phyloP scores from a whole-genome alignment of 2,113 vertebrate species.

The Indri indri region DNA sequence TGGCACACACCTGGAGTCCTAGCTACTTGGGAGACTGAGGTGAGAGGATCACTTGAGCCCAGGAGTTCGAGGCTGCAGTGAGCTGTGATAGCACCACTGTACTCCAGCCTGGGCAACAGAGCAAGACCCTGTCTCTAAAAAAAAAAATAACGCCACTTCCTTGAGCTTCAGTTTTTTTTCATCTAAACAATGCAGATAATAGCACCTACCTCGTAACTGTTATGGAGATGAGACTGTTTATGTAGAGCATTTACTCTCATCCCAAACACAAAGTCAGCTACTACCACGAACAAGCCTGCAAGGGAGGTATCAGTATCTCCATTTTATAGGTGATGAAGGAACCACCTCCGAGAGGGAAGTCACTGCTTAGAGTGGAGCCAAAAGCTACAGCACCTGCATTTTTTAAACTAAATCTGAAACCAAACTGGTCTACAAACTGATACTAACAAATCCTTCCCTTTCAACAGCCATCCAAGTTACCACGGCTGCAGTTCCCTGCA shows the following conservation, averaged over 20 bases:
- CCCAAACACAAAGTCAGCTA: neutral
- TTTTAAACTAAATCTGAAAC: slow-evolving; percentile 56
- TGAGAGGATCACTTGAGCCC: too few species aligned
- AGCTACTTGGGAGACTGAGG: too few species aligned
- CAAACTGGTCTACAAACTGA: neutral
- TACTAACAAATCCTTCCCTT: neutral
- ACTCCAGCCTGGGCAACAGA: too few species aligned
- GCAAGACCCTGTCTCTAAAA: too few species aligned
- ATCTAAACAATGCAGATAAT: neutral
- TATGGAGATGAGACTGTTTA: neutral
- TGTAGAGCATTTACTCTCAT: neutral
- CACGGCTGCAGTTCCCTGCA: neutral
- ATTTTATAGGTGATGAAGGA: neutral
- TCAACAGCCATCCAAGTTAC: neutral
- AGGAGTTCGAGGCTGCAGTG: too few species aligned
- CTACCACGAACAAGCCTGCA: neutral
- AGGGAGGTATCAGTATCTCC: neutral
- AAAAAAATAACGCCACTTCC: neutral
- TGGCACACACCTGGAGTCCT: too few species aligned
- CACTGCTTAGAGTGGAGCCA: neutral
- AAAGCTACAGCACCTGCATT: slow-evolving; percentile 31
- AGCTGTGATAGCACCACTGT: too few species aligned
- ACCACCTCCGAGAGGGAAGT: neutral
- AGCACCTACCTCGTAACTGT: neutral
- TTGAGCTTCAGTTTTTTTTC: neutral